Evolutionary conservation across 1,140 invertebrate species (phyloP).

Genomic region (Hermetia illucens): DNA sequence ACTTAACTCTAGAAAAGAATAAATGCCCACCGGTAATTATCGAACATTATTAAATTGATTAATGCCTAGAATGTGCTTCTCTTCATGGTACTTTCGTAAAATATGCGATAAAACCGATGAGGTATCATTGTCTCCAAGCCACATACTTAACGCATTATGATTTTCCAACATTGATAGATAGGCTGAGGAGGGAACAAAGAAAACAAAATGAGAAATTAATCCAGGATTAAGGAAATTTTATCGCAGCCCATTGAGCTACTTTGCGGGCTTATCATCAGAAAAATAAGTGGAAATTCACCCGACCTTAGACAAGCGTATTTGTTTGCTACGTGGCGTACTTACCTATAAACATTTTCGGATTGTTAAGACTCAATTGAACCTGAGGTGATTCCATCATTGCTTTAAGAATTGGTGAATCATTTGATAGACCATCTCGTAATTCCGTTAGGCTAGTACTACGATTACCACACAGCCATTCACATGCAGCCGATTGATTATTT

Average conservation of each 20-base stretch:
- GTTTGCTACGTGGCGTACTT: slow-evolving; percentile 1
- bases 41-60: slow-evolving; percentile 30
- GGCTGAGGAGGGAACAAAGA: slow-evolving; percentile 9
- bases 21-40: no score
- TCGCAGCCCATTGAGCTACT: neutral
- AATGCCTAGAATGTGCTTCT: slow-evolving; percentile 30
- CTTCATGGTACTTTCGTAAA: slow-evolving; percentile 30
- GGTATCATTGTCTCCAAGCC: slow-evolving; percentile 28
- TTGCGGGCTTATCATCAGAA: neutral
- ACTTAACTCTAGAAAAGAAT: no score
- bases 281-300: neutral
- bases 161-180: slow-evolving; percentile 28
- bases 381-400: slow-evolving; percentile 28
- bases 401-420: slow-evolving; percentile 27
- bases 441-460: slow-evolving; percentile 22
- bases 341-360: slow-evolving; percentile 30
- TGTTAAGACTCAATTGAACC: slow-evolving; percentile 25
- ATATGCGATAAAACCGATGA: slow-evolving; percentile 29
- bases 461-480: slow-evolving; percentile 29
- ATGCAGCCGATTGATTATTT: slow-evolving; percentile 28
- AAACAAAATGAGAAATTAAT: neutral
- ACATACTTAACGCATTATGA: slow-evolving; percentile 27
- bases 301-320: neutral
- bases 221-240: neutral
- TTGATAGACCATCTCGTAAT: slow-evolving; percentile 21